phyloP scores from a whole-genome alignment of 2,888 invertebrate species.

The Caenorhabditis angaria region DNA sequence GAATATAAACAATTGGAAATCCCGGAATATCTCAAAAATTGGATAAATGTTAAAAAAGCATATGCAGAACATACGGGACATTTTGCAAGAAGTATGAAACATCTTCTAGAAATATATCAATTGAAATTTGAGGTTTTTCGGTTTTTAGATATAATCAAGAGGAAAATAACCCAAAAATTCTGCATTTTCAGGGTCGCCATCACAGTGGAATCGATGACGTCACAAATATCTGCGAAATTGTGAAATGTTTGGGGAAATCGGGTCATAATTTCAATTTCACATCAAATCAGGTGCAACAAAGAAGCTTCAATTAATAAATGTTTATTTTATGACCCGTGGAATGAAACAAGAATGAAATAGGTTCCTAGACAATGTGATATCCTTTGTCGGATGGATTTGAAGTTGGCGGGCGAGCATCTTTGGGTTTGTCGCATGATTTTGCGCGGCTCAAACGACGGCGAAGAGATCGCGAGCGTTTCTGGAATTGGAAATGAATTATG shows the following conservation, averaged over 20 bases:
- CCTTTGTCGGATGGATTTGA: conserved; percentile 44
- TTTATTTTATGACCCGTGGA: conserved; percentile 13
- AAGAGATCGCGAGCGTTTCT: conserved; percentile 61
- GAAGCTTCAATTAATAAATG: conserved; percentile 6
- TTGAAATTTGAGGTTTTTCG: conserved; percentile 25
- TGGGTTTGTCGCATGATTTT: conserved; percentile 55
- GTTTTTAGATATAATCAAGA: neutral
- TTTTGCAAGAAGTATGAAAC: conserved; percentile 74
- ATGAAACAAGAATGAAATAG: conserved; percentile 13
- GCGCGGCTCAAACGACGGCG: conserved; percentile 59
- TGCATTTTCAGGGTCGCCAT: conserved; percentile 72
- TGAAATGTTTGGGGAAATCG: conserved; percentile 29
- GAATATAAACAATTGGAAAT: conserved; percentile 30
- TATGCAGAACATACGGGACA: conserved; percentile 71
- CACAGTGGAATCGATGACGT: conserved; percentile 76
- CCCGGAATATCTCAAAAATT: conserved; percentile 74
- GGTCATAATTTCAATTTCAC: conserved; percentile 34
- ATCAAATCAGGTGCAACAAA: conserved; percentile 1
- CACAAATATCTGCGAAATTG: conserved; percentile 73
- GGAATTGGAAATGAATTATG: conserved; percentile 29
- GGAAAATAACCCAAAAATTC: neutral
- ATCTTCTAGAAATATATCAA: conserved; percentile 35
- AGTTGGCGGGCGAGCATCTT: conserved; percentile 33
- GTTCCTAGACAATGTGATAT: conserved; percentile 49
- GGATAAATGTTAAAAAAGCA: conserved; percentile 78